Evolutionary conservation across 2,888 invertebrate species (phyloP), one percentile per base, ranked within the genome.

Genomic region (Apamea anceps): DNA sequence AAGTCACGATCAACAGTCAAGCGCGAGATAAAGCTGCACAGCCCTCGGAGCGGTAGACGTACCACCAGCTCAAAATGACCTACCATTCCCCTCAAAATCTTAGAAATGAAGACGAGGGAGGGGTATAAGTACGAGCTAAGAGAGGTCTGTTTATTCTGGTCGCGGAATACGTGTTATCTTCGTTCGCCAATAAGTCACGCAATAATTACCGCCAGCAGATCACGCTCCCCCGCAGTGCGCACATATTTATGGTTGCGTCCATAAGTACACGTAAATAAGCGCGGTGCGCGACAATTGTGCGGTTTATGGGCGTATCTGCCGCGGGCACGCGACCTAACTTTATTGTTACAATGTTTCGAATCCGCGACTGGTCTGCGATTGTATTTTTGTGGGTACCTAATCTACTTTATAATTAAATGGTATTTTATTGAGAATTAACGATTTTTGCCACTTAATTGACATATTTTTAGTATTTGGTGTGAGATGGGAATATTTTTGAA

Each of bases 151-250:
- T 75, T 85, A 91, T 74, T 85, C 82, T 93, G 94, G 96, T 91
- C 90, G 93, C 89, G 90, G 91, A 89, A 94, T 94, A 95, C 95
- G 95, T 95, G 96, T 96, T 96, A 96, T 96, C 96, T 95, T 93
- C 93, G 92, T 94, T 93, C 94, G 94, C 94, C 96, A 96, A 97
- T 96, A 96, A 96, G 96, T 97, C 96, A 96, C 94, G 94, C 96
- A 95, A 96, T 97, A 96, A 97, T 96, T 97, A 96, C 96, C 94
- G 95, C 95, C 94, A 93, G 91, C 92, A 92, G 93, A 95, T 95
- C 96, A 94, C 95, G 93, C 94, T 92, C 94, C 93, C 91, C 91
- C 92, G 94, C 86, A 85, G 76, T 72, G 81, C 57, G 86, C 93
- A 94, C 94, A 95, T 95, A 96, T 96, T 96, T 96, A 96, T 95